Percentiles rank a stretch among this genome's conserved stretches.
phyloP scores from a whole-genome alignment of 2,888 invertebrate species.

The Gortyna flavago region DNA sequence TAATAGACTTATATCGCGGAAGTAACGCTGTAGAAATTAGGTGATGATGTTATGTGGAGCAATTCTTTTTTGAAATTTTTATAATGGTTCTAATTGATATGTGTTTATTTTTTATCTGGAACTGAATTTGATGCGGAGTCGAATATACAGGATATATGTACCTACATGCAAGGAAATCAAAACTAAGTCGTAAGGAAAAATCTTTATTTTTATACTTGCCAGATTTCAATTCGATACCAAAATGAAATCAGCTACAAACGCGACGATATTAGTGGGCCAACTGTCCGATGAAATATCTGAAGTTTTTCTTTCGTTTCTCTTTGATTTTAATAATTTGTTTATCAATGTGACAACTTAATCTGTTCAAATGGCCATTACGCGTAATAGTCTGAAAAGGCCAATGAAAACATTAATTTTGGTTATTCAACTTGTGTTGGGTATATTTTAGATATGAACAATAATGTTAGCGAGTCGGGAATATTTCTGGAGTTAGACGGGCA shows the following conservation, averaged over 20 bases:
- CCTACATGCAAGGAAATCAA: neutral
- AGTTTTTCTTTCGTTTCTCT: constrained; percentile 46
- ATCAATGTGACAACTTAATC: constrained; percentile 55
- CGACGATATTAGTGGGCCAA: constrained; percentile 43
- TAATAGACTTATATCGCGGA: constrained; percentile 75
- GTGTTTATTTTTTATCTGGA: neutral
- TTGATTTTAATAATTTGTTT: constrained; percentile 49
- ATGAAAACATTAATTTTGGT: constrained; percentile 46
- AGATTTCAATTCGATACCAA: constrained; percentile 23
- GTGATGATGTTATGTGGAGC: constrained; percentile 45
- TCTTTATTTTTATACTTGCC: constrained; percentile 2
- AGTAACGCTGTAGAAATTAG: constrained; percentile 70
- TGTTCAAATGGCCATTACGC: constrained; percentile 38
- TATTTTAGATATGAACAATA: constrained; percentile 41
- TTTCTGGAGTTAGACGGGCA: constrained; percentile 68
- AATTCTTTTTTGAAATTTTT: constrained; percentile 27
- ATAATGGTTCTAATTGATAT: constrained; percentile 1
- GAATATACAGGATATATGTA: neutral
- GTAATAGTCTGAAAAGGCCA: constrained; percentile 44
- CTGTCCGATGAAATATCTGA: constrained; percentile 48
- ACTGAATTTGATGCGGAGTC: too few species aligned
- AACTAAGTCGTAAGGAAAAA: neutral
- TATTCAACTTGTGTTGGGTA: constrained; percentile 30
- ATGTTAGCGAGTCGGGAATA: constrained; percentile 53
- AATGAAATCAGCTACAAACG: constrained; percentile 18